These are phyloP conservation scores for Datnioides undecimradiatus DNA, from an alignment of 2,113 vertebrate species.

Conservation along the genomic window DNA sequence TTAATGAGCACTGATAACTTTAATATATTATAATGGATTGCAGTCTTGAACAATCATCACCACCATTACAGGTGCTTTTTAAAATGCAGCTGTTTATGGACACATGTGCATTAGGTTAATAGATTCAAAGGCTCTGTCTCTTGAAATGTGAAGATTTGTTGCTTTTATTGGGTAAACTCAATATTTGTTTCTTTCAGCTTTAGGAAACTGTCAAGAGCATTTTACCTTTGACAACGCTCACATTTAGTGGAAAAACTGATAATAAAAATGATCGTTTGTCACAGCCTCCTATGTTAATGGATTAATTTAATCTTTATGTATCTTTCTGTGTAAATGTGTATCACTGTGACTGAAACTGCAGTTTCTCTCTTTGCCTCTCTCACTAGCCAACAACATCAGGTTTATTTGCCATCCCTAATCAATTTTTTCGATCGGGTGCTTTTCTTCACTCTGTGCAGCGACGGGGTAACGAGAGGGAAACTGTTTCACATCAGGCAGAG, in stretches of 20 bases:
- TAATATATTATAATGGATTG: slow-evolving; percentile 1
- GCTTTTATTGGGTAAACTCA: background rate
- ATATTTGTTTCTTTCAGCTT: background rate
- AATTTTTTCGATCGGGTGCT: slow-evolving; percentile 32
- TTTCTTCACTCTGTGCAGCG: slow-evolving; percentile 22
- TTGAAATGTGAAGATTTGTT: background rate
- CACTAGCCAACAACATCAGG: slow-evolving; percentile 1
- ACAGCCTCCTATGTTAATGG: background rate
- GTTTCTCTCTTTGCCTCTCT: slow-evolving; percentile 1
- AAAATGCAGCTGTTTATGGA: background rate
- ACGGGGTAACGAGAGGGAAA: slow-evolving; percentile 22
- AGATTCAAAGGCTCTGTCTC: background rate
- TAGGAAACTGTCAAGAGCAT: background rate
- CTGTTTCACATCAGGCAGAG: background rate
- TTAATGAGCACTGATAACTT: slow-evolving; percentile 20
- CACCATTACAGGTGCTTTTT: background rate
- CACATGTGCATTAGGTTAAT: no score
- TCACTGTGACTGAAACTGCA: background rate
- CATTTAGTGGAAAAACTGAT: slow-evolving; percentile 5
- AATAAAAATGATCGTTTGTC: background rate
- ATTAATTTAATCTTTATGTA: background rate
- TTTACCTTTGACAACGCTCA: slow-evolving; percentile 5
- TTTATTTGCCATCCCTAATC: slow-evolving; percentile 56
- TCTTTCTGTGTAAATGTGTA: background rate
- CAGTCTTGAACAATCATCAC: background rate